Base-by-base conservation (phyloP, 2,113 vertebrate species). In the Takifugu flavidus region DNA sequence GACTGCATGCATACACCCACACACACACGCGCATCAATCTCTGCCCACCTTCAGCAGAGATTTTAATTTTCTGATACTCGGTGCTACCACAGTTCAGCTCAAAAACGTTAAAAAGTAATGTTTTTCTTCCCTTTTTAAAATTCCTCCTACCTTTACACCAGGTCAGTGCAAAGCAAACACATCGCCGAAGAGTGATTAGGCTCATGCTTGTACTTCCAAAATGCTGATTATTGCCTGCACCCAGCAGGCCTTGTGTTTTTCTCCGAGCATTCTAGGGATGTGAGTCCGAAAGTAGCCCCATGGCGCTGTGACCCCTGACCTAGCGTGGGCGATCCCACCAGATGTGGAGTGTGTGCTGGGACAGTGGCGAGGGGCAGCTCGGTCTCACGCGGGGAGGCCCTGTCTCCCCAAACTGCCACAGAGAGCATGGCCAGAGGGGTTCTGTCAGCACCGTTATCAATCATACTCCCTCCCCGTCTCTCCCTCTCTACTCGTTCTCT, bases 381-480 rank as follows among this genome's bases (percentile, higher is more conserved):
- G 79, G 86, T 88, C 88, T 88, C 86, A 87, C 75, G 72, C 85
- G 84, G 88, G 86, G 88, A 88, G 88, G 85, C 88, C 86, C 85
- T 79, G 82, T 86, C 88, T 89, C 88, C 88, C 88, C 84, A 88
- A 85, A 88, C 87, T 90, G 89, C 86, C 86, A 90, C 83, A 84
- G 86, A 90, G 87, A 87, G 89, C 86, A 88, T 88, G 86, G 87
- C 89, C 87, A 89, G 87, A 89, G 86, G 89, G 87, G 80, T 85
- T 89, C 86, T 89, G 87, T 89, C 89, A 89, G 86, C 87, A 90
- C 82, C 82, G 77, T 89, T 90, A 90, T 90, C 87, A 90, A 90
- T 90, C 89, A 90, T 87, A 80, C 86, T 83, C 87, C 70, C 85
- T 82, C 77, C 69, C 75, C 79, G 70, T 78, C 76, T 76, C 74